These are phyloP conservation scores for Labrus mixtus DNA, from an alignment of 2,113 vertebrate species.

Conservation along the genomic window DNA sequence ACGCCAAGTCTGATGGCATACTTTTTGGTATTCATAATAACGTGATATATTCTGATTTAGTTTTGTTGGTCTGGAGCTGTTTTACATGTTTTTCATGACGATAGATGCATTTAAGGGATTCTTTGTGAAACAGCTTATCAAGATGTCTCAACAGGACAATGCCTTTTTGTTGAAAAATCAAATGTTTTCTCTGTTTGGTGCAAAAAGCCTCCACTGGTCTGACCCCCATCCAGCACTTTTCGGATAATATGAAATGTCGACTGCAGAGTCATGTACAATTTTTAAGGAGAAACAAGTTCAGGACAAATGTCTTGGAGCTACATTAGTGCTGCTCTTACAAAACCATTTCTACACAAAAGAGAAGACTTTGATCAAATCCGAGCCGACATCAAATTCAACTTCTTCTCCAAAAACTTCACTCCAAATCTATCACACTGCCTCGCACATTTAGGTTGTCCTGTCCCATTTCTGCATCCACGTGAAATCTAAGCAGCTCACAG, in stretches of 20 bases:
- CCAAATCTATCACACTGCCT: neutral
- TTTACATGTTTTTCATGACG: no score
- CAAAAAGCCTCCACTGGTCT: neutral
- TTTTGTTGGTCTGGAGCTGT: no score
- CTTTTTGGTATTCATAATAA: no score
- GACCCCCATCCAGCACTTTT: neutral
- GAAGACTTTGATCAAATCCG: conserved; percentile 5
- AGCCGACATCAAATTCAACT: conserved; percentile 13
- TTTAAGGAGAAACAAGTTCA: neutral
- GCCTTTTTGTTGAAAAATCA: neutral
- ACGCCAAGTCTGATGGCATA: no score
- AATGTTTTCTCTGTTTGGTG: neutral
- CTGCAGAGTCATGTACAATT: neutral
- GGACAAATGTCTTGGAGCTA: neutral
- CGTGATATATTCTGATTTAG: no score
- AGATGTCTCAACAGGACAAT: neutral
- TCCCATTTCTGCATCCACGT: neutral
- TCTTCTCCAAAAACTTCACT: neutral
- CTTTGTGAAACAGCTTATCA: neutral
- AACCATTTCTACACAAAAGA: conserved; percentile 3
- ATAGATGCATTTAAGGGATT: neutral
- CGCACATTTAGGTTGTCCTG: conserved; percentile 4
- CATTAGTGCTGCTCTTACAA: neutral
- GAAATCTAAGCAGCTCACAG: neutral
- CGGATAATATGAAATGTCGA: neutral